A percentile compares a stretch with the other conserved stretches of the same genome.
These are phyloP conservation scores for Pherbina coryleti DNA, from an alignment of 2,888 invertebrate species.

Conservation along the genomic window DNA sequence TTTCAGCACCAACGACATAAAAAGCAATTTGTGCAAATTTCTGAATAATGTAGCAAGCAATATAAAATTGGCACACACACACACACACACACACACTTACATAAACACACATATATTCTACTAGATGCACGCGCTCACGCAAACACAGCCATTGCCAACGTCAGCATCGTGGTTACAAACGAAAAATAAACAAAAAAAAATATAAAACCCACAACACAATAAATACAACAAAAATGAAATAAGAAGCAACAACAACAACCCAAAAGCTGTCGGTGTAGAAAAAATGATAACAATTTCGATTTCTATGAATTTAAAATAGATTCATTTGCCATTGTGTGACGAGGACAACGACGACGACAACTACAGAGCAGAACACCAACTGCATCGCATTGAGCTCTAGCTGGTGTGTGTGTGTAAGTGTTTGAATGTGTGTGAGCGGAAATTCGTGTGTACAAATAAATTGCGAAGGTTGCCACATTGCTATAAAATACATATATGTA, in stretches of 20 bases:
- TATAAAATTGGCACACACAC: constrained; percentile 32
- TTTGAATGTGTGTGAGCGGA: not conserved
- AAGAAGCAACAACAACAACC: not conserved
- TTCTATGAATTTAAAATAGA: constrained; percentile 48
- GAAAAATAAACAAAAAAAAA: not conserved
- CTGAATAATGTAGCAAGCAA: constrained; percentile 40
- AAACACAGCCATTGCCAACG: not conserved
- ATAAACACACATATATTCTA: not conserved
- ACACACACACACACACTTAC: not conserved
- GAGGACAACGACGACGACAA: not conserved
- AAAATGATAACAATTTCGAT: constrained; percentile 46
- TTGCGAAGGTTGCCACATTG: not conserved
- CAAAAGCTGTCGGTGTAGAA: constrained; percentile 30
- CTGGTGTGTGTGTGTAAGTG: not conserved
- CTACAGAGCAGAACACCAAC: not conserved
- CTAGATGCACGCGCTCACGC: not conserved
- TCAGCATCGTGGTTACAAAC: not conserved
- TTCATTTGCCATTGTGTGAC: constrained; percentile 24
- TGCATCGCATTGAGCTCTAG: not conserved
- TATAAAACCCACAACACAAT: not conserved
- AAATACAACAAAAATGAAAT: not conserved
- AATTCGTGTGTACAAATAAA: constrained; percentile 4
- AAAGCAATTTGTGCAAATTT: constrained; percentile 42
- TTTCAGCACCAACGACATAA: constrained; percentile 23
- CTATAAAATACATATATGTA: too few relatives aligned